Evolutionary conservation across 2,797 vertebrate species (phyloP).

Genomic region (Alca torda): DNA sequence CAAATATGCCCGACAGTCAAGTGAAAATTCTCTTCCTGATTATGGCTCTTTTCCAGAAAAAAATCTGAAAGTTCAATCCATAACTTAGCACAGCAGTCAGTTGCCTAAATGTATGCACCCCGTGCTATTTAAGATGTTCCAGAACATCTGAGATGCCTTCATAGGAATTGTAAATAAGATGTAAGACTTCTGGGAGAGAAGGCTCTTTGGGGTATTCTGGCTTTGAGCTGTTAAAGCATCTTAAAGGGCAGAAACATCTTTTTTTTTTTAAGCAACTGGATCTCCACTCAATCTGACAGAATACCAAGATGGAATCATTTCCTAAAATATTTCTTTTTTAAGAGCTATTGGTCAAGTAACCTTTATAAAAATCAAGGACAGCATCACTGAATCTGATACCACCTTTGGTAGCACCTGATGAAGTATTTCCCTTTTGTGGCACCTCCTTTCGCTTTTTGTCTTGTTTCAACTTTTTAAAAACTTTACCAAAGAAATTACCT

Average conservation of each 20-base stretch:
- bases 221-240: not conserved
- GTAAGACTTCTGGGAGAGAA: not conserved
- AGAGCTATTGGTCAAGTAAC: not conserved
- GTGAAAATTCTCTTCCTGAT: not conserved
- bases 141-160: not conserved
- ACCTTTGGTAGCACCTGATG: not conserved
- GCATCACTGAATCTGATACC: not conserved
- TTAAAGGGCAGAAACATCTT: not conserved
- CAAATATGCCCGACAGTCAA: not conserved
- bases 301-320: not conserved
- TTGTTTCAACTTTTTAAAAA: not conserved
- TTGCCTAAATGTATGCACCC: not conserved
- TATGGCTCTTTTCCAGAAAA: not conserved
- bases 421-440: not conserved
- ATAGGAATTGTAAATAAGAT: not conserved
- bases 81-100: not conserved
- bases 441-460: not conserved
- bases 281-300: not conserved
- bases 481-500: not conserved
- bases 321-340: not conserved
- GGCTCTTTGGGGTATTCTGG: not conserved
- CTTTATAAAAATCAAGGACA: not conserved
- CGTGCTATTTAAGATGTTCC: not conserved
- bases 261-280: not conserved
- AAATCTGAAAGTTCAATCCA: not conserved